Evolutionary conservation across 2,113 vertebrate species (phyloP), one percentile per base, ranked within the genome.

Genomic region (Camelus bactrianus): DNA sequence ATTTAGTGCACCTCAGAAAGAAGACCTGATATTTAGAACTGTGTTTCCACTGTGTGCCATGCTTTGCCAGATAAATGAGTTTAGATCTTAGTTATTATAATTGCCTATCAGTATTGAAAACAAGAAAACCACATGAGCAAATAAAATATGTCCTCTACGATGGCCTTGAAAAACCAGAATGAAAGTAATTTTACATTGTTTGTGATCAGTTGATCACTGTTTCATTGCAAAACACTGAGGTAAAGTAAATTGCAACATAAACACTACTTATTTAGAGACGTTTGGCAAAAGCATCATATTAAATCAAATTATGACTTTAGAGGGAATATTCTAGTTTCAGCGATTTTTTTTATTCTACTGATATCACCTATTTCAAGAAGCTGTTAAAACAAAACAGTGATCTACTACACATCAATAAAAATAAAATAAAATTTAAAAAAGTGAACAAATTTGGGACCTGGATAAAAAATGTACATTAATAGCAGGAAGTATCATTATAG

Each of bases 321-420:
- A 94, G 60, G 10, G 91, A 93, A 84, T 88, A 94, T 96, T 89
- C 52, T 73, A 94, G 72, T 95, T 84, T 75, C 89, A 96, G 93
- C 70, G 0, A 96, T 96, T 96, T 94, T 97, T 96, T 95, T 97
- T 85, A 97, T 97, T 85, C 90, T 92, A 94, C 97, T 98, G 73
- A 96, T 98, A 96, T 95, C 89, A 95, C 82, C 95, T 96, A 48
- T 94, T 98, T 98, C 89, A 98, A 85, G 95, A 98, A 97, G 95
- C 87, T 93, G 95, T 96, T 98, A 97, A 96, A 98, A 85, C 87
- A 93, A 97, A 97, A 97, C 73, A 96, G 86, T 65, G 38, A 42
- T 42, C 4, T 42, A 42, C 38, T 42, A 42, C 38, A 42, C 38
- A 42, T 42, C 38, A 42, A 42, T 42, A 42, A 42, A 42, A 42